A percentile compares a stretch with the other conserved stretches of the same genome.
Evolutionary conservation across 2,888 invertebrate genomes (phyloP).

Genomic region (Clepsis dumicolana): DNA sequence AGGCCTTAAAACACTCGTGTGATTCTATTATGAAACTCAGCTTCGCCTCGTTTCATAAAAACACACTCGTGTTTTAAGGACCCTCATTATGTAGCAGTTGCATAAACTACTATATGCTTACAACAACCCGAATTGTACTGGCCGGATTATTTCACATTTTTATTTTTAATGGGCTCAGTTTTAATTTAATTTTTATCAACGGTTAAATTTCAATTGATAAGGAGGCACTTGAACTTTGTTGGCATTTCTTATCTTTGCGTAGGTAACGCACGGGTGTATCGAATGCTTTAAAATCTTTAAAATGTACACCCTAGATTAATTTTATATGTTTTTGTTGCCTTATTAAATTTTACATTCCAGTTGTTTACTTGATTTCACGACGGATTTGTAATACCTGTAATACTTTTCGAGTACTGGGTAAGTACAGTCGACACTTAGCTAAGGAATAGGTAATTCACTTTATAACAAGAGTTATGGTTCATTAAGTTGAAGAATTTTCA

Average conservation of each 20-base stretch:
- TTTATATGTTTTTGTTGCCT: neutral
- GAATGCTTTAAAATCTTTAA: neutral
- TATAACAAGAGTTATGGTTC: too few species aligned
- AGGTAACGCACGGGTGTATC: constrained; percentile 38
- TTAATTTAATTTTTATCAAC: constrained; percentile 1
- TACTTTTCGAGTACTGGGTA: too few species aligned
- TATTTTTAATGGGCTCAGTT: neutral
- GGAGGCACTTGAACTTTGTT: constrained; percentile 56
- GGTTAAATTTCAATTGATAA: constrained; percentile 54
- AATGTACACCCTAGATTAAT: neutral
- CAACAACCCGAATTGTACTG: neutral
- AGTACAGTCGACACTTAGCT: too few species aligned
- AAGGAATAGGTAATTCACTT: too few species aligned
- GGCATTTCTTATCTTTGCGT: constrained; percentile 46
- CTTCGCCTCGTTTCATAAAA: too few species aligned
- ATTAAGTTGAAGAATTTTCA: too few species aligned
- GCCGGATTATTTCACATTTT: constrained; percentile 42
- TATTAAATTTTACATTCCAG: neutral
- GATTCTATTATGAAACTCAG: too few species aligned
- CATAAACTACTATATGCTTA: too few species aligned
- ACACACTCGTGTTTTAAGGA: too few species aligned
- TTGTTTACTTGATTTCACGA: neutral
- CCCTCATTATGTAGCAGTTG: too few species aligned
- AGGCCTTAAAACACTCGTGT: too few species aligned
- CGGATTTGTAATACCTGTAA: neutral